These are phyloP conservation scores for Andrena hattorfiana DNA, from an alignment of 2,888 invertebrate genomes.

Conservation along the genomic window DNA sequence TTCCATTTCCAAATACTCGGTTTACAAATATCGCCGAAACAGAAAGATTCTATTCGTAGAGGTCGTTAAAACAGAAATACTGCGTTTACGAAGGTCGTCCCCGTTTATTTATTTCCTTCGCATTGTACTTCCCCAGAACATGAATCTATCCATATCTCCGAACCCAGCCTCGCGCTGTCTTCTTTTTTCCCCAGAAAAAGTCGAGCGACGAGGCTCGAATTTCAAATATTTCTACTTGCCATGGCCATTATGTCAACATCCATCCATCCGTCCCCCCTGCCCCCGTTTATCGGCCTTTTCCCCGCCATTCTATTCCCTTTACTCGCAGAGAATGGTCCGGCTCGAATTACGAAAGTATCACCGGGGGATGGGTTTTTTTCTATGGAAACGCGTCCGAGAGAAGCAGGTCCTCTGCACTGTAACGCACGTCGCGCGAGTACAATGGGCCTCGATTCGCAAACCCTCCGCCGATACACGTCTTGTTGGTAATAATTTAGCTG, in stretches of 20 bases:
- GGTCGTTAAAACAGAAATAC: too few relatives aligned
- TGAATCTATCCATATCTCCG: not conserved
- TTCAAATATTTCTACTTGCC: conserved; percentile 7
- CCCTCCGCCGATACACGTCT: conserved; percentile 44
- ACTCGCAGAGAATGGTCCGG: not conserved
- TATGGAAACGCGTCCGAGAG: conserved; percentile 16
- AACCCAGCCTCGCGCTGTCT: not conserved
- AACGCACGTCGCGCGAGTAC: not conserved
- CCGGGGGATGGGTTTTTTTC: conserved; percentile 19
- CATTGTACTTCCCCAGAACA: not conserved
- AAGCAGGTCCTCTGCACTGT: conserved; percentile 4
- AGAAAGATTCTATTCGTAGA: too few relatives aligned
- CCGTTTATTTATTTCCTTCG: not conserved
- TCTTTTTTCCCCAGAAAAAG: not conserved
- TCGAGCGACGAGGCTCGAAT: not conserved
- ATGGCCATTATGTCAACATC: conserved; percentile 7
- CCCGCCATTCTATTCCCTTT: conserved; percentile 16
- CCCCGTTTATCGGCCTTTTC: conserved; percentile 8
- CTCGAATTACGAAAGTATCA: conserved; percentile 32
- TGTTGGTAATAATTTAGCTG: conserved; percentile 48
- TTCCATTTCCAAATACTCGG: too few relatives aligned
- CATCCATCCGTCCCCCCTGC: not conserved
- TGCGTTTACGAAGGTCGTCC: too few relatives aligned
- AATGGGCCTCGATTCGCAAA: conserved; percentile 38
- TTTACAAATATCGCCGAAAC: too few relatives aligned